Base-by-base conservation (phyloP, 1,140 invertebrate species). In the Steinernema khuongi region DNA sequence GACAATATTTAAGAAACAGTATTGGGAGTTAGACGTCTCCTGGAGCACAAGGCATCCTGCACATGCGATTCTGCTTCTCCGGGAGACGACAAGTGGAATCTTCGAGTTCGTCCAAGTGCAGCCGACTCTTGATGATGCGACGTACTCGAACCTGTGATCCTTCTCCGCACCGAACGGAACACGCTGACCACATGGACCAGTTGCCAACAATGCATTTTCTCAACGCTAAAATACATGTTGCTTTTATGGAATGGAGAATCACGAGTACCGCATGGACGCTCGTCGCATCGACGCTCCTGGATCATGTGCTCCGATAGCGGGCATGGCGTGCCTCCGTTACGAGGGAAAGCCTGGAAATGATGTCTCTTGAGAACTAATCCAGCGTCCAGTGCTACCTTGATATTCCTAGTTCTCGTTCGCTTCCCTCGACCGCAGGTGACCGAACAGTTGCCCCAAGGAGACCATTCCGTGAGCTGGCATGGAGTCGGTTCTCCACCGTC, bases 281-380 rank as follows among this genome's bases (percentile, higher is more conserved):
- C 72, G 33, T 85, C 79, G 76, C 88, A 88, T 28, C 80, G 83
- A 68, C 85, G 80, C 60, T 85, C 79, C 70, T 88, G 87, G 31
- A 85, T 84, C 18, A 88, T 71, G 74, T 86, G 85, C 31, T 84
- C 82, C 18, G 79, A 28, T 14, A 80, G 83, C 0, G 91, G 91
- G 77, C 92, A 93, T 11, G 89, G 81, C 77, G 86, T 87, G 0
- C 92, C 92, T 1, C 91, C 91, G 83, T 91, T 91, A 78, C 88
- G 85, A 0, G 91, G 86, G 74, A 90, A 50, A 43, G 60, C 60
- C 60, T 74, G 71, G 67, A 75, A 67, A 33, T 31, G 67, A 44
- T 78, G 18, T 33, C 31, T 41, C 29, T 41, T n/a, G 50, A 66
- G 22, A 19, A 71, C 44, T 43, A 11, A 31, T 79, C 78, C 74